Conservation (phyloP, 2,113 vertebrate species). For the Forbesichthys agassizii region DNA sequence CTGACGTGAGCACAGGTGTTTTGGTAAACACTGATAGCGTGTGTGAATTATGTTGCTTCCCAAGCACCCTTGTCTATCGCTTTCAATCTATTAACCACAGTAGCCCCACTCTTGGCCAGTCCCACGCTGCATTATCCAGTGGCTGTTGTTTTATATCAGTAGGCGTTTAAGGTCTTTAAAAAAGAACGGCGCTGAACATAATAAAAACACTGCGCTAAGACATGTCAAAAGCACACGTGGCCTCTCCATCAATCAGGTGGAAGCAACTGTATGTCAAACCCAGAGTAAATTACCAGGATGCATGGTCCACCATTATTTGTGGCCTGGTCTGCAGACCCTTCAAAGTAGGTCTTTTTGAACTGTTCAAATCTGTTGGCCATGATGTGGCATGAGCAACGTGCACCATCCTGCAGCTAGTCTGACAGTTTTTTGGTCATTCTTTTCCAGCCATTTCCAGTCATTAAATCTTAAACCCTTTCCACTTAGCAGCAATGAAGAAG, state of each 20-base stretch:
- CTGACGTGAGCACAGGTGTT: constrained; percentile 64
- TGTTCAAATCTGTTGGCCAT: constrained; percentile 24
- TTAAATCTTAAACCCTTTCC: constrained; percentile 65
- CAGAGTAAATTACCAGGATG: constrained; percentile 34
- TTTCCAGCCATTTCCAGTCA: constrained; percentile 35
- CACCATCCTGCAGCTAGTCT: constrained; percentile 8
- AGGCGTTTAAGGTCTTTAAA: constrained; percentile 15
- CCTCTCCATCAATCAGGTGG: constrained; percentile 51
- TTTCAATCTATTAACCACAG: constrained; percentile 62
- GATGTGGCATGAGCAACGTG: constrained; percentile 15
- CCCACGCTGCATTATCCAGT: constrained; percentile 40
- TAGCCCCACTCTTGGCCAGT: constrained; percentile 35
- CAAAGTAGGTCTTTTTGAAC: constrained; percentile 3
- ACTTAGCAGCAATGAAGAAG: constrained; percentile 46
- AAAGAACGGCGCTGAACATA: constrained; percentile 38
- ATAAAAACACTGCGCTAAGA: constrained; percentile 43
- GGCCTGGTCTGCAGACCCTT: constrained; percentile 10
- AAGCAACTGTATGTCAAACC: constrained; percentile 44
- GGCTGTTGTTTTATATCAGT: constrained; percentile 22
- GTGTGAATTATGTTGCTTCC: constrained; percentile 69
- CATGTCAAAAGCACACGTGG: constrained; percentile 30
- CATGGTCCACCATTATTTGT: constrained; percentile 27
- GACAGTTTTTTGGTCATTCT: constrained; percentile 28
- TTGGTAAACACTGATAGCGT: constrained; percentile 72
- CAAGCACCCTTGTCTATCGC: constrained; percentile 60